Evolutionary conservation across 2,888 invertebrate species (phyloP).

Genomic region (Eupeodes luniger): DNA sequence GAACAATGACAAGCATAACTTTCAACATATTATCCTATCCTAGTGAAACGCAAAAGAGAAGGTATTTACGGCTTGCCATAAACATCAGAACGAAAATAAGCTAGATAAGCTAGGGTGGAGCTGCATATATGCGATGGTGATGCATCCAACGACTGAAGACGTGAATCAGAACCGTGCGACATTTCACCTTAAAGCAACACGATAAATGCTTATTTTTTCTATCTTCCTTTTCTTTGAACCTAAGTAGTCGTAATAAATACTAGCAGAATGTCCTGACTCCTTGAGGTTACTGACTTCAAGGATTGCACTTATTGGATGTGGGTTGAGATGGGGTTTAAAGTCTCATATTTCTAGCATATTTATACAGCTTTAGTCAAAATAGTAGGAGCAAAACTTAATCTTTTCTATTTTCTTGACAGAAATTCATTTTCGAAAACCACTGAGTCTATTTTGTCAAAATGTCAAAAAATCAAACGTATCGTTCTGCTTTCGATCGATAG

Average conservation of each 20-base stretch:
- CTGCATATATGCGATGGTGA: no score
- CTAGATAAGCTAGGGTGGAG: no score
- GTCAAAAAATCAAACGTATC: no score
- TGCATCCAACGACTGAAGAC: no score
- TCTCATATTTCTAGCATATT: background rate
- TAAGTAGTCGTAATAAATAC: slow-evolving; percentile 66
- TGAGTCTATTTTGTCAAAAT: no score
- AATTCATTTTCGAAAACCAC: no score
- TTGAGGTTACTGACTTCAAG: slow-evolving; percentile 75
- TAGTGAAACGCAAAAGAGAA: slow-evolving; percentile 22
- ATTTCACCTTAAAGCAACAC: slow-evolving; percentile 54
- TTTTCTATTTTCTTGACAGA: no score
- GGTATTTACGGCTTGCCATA: slow-evolving; percentile 34
- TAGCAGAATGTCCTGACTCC: slow-evolving; percentile 63
- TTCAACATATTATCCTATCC: slow-evolving; percentile 61
- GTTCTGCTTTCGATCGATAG: no score
- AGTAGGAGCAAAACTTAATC: no score
- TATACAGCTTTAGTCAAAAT: no score
- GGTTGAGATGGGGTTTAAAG: background rate
- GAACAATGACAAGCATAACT: slow-evolving; percentile 58
- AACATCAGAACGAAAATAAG: background rate
- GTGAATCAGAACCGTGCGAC: slow-evolving; percentile 24
- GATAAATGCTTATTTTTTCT: slow-evolving; percentile 15
- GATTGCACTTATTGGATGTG: slow-evolving; percentile 61
- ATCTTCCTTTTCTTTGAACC: slow-evolving; percentile 17